Base-by-base conservation (phyloP, 2,888 invertebrate species). In the Napeogenes inachia region DNA sequence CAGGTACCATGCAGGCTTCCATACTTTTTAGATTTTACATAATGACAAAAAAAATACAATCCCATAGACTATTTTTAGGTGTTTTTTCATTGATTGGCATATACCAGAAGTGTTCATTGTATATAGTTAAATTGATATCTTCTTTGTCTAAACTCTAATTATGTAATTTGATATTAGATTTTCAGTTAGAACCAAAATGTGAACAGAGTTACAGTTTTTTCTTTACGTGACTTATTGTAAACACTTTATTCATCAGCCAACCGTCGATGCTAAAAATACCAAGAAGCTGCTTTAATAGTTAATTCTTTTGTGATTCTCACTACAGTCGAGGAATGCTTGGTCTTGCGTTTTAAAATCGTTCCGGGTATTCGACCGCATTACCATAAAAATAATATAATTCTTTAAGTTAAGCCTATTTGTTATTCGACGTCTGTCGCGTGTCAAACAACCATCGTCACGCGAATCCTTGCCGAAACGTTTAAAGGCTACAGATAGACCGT, bases 361-460 rank as follows among this genome's bases (percentile, higher is more conserved):
- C 66, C 70, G 70, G 63, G 65, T 64, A 65, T 74, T 68, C 65
- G 63, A 61, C 50, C 45, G 59, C 68, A 81, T 85, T 84, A 78
- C 68, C 81, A 82, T 85, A 76, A 75, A 78, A 71, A 75, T 30
- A 50, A 50, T 74, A 67, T 71, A 71, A 80, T 81, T 80, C 71
- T 65, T 65, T 70, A 67, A 62, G 55, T 57, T 47, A 70, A 68
- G 66, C 73, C 78, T 69, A 76, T 79, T 82, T 77, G 57, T 63
- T 63, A 84, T 82, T 83, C 81, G 75, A 68, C 75, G 74, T 73
- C 68, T 71, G 71, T 78, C 68, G 75, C 80, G 74, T 81, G 80
- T 71, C 62, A 57, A 61, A 67, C 67, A 57, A 45, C 68, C 61
- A 65, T 71, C 70, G 77, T 75, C 75, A 78, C 76, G 75, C 81